Base-by-base conservation (phyloP, 53 echinoderm and acorn worm genomes). In the Actinopyga echinites region DNA sequence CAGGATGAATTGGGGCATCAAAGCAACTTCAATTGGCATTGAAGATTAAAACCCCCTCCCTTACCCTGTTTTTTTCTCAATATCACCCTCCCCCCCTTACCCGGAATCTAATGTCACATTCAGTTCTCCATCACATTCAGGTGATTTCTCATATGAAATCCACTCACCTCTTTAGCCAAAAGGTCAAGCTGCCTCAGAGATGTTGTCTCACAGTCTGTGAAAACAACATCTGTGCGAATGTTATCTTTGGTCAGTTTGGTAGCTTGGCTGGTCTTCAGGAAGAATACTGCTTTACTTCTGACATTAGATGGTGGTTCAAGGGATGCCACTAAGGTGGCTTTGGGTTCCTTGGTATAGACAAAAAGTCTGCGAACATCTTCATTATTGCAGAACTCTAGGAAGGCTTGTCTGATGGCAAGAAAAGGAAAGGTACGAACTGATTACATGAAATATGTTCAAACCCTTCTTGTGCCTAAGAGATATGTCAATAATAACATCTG, bases 301-400 rank as follows among this genome's bases (percentile, higher is more conserved):
- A 96, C 58, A 26, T 82, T 83, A 1, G 31, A 37, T 8, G 96
- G 96, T 0, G 96, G 96, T 8, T 67, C 52, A n/a, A 96, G 86
- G 36, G 96, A 93, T 3, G 93, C 93, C 71, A 84, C 88, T 12
- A 96, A 77, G n/a, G 89, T 93, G 42, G 82, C 74, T 84, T 93
- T 95, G 60, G 96, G 96, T 82, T 91, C 89, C 23, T 87, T 78
- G 68, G 93, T 93, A 57, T 83, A 96, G 74, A 96, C 83, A 85
- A 93, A 96, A 33, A 96, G 89, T 21, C 93, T 88, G 4, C 96
- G 93, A 43, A 96, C 90, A 77, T 96, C 96, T 64, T 96, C 96
- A 52, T 96, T 96, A 86, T 96, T 96, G 86, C 96, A 96, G 69
- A 96, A 96, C 81, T 96, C 93, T 40, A 96, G 56, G 79, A 96